Percentiles rank a stretch among this genome's conserved stretches.
These are phyloP conservation scores for Spizella passerina DNA, from an alignment of 2,797 vertebrate genomes.

Conservation along the genomic window DNA sequence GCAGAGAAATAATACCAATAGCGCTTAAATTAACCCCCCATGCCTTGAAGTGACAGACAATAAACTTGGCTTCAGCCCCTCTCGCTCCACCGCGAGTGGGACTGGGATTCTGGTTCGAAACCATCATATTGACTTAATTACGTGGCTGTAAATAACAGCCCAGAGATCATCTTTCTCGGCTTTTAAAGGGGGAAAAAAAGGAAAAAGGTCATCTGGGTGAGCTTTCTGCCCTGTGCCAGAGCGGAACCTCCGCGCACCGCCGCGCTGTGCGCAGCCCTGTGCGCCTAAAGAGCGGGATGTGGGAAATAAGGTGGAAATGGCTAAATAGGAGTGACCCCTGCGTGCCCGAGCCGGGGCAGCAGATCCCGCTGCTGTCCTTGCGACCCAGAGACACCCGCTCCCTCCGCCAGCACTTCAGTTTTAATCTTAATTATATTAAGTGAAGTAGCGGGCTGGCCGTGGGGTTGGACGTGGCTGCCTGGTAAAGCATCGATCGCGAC, in stretches of 20 bases:
- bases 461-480: conserved; percentile 52
- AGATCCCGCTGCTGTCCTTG: conserved; percentile 7
- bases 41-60: not conserved
- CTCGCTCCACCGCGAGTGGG: not conserved
- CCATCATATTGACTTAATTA: conserved; percentile 18
- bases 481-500: conserved; percentile 52
- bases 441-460: conserved; percentile 61
- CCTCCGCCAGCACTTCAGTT: conserved; percentile 63
- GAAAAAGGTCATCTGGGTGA: not conserved
- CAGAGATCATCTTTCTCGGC: not conserved
- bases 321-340: not conserved
- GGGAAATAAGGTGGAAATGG: not conserved
- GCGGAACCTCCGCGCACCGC: not conserved
- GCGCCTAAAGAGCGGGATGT: not conserved
- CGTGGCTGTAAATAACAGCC: conserved; percentile 1
- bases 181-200: not conserved
- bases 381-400: not conserved
- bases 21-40: not conserved
- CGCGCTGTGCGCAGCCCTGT: not conserved
- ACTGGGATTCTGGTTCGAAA: not conserved
- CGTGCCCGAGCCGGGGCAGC: not conserved
- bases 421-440: conserved; percentile 79
- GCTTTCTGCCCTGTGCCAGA: not conserved
- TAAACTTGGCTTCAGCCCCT: not conserved
- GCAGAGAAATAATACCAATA: not conserved